Percentiles rank a stretch among this genome's conserved stretches.
These are phyloP conservation scores for Anarsia innoxiella DNA, from an alignment of 2,888 invertebrate species.

Conservation along the genomic window DNA sequence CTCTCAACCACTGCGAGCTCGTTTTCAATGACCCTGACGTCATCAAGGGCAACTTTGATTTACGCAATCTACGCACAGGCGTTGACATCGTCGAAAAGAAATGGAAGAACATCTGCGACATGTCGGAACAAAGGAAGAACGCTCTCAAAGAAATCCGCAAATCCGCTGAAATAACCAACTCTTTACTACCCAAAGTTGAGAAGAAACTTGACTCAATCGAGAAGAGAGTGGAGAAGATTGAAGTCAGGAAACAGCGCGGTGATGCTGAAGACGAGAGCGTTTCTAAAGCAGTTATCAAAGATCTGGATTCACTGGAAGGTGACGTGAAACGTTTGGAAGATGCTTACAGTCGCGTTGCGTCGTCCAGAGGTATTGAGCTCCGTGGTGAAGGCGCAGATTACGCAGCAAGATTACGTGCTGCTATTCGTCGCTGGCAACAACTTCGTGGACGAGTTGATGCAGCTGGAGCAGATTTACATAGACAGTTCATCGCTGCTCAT, in stretches of 20 bases:
- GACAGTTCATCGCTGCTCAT: slow-evolving; percentile 82
- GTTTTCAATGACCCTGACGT: slow-evolving; percentile 83
- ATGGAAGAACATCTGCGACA: slow-evolving; percentile 85
- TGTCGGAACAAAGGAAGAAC: slow-evolving; percentile 78
- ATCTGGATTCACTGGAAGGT: slow-evolving; percentile 76
- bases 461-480: slow-evolving; percentile 76
- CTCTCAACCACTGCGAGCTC: slow-evolving; percentile 86
- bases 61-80: slow-evolving; percentile 78
- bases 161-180: slow-evolving; percentile 78
- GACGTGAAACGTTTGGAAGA: slow-evolving; percentile 80
- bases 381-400: slow-evolving; percentile 80
- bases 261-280: slow-evolving; percentile 71
- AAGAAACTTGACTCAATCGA: slow-evolving; percentile 76
- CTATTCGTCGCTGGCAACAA: slow-evolving; percentile 80
- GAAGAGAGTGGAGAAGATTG: slow-evolving; percentile 71
- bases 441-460: slow-evolving; percentile 76
- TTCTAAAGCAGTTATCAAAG: slow-evolving; percentile 72
- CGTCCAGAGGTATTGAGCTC: slow-evolving; percentile 78
- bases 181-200: slow-evolving; percentile 79
- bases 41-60: slow-evolving; percentile 82
- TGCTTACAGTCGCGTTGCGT: slow-evolving; percentile 80
- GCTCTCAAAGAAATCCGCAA: slow-evolving; percentile 69
- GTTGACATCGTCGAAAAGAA: slow-evolving; percentile 84
- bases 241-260: slow-evolving; percentile 56
- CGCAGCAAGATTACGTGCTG: slow-evolving; percentile 77